Percentiles rank a stretch among this genome's conserved stretches.
These are phyloP conservation scores for Ferdinandea cuprea DNA, from an alignment of 2,888 invertebrate genomes.

Conservation along the genomic window DNA sequence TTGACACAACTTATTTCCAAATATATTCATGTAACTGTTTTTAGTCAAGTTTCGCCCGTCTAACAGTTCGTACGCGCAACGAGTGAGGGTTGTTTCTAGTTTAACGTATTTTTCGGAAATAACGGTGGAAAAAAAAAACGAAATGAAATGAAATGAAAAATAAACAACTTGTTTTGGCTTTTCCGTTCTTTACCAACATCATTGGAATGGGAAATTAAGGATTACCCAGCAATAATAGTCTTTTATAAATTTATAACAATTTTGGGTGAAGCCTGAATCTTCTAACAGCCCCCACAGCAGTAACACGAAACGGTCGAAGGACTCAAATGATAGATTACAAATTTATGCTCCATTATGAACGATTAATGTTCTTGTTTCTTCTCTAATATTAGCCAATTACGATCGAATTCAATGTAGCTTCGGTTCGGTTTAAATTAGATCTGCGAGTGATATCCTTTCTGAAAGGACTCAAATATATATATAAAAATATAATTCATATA, in stretches of 20 bases:
- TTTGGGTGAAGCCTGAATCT: background rate
- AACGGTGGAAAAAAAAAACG: background rate
- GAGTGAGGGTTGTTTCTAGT: constrained; percentile 28
- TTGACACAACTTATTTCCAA: constrained; percentile 54
- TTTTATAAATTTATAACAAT: background rate
- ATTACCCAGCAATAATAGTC: background rate
- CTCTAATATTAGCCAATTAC: constrained; percentile 14
- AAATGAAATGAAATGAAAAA: background rate
- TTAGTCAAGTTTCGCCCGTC: constrained; percentile 80
- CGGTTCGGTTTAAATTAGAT: constrained; percentile 21
- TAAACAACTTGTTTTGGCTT: background rate
- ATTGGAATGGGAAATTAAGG: constrained; percentile 3
- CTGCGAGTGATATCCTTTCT: constrained; percentile 17
- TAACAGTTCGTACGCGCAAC: constrained; percentile 78
- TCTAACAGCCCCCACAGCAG: constrained; percentile 2
- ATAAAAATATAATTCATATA: background rate
- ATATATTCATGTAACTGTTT: constrained; percentile 77
- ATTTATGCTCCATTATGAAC: constrained; percentile 71
- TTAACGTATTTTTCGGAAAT: constrained; percentile 22
- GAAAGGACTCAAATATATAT: background rate
- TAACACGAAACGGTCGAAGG: constrained; percentile 20
- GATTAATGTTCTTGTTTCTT: constrained; percentile 55
- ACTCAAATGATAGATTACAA: constrained; percentile 43
- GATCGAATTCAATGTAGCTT: constrained; percentile 10
- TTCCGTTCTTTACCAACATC: background rate